phyloP scores from a whole-genome alignment of 2,113 vertebrate species.

The Nematolebias whitei region DNA sequence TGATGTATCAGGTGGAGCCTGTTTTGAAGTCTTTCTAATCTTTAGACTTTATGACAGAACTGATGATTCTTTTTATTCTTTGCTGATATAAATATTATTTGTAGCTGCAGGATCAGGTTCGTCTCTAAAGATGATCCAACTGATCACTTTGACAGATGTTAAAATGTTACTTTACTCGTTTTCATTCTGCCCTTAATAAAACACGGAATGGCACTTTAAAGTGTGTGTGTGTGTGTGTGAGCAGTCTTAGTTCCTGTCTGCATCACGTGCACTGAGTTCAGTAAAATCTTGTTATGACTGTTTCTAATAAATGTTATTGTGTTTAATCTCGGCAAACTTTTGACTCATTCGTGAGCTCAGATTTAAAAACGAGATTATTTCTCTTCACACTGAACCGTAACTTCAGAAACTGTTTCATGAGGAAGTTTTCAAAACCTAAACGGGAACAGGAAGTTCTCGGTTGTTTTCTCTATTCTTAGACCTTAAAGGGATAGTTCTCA shows the following conservation, averaged over 20 bases:
- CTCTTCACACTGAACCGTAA: background rate
- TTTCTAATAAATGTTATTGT: background rate
- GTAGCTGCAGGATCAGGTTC: background rate
- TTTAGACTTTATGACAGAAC: too few relatives aligned
- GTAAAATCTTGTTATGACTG: too few relatives aligned
- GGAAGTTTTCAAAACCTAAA: too few relatives aligned
- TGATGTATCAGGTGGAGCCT: background rate
- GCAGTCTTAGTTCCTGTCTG: slow-evolving; percentile 60
- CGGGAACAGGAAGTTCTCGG: too few relatives aligned
- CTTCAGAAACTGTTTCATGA: background rate
- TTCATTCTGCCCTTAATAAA: background rate
- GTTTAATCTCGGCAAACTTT: background rate
- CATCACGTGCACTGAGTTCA: slow-evolving; percentile 30
- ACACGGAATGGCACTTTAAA: background rate
- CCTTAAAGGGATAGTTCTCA: too few relatives aligned
- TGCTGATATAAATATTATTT: background rate
- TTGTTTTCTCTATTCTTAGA: too few relatives aligned
- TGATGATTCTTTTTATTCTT: too few relatives aligned
- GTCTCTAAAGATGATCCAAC: background rate
- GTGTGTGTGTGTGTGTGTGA: slow-evolving; percentile 26
- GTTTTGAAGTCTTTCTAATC: too few relatives aligned
- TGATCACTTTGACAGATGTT: background rate
- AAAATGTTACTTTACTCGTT: slow-evolving; percentile 52
- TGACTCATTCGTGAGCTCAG: background rate
- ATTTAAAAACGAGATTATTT: background rate